These are phyloP conservation scores for Neocrepidodera transversa DNA, from an alignment of 2,888 invertebrate genomes.

Conservation along the genomic window DNA sequence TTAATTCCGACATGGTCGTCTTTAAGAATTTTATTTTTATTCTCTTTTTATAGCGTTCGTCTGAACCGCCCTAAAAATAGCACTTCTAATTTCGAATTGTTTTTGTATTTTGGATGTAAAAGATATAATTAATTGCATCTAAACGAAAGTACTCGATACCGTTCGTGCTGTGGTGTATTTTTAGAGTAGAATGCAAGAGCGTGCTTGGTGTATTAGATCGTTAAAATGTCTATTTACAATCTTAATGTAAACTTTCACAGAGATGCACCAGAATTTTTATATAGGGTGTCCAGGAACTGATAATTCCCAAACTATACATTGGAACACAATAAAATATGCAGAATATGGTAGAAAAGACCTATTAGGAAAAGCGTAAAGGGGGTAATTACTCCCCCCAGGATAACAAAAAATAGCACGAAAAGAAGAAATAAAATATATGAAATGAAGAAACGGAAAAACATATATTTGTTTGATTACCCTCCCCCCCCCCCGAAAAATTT, in stretches of 20 bases:
- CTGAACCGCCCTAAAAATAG: constrained; percentile 8
- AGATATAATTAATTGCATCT: constrained; percentile 27
- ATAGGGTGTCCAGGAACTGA: too few relatives aligned
- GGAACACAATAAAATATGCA: too few relatives aligned
- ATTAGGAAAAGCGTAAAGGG: too few relatives aligned
- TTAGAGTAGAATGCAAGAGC: constrained; percentile 19
- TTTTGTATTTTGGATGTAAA: constrained; percentile 27
- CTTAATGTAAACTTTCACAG: not conserved
- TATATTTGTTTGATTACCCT: too few relatives aligned
- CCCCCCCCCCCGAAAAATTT: too few relatives aligned
- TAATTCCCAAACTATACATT: too few relatives aligned
- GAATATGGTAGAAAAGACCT: too few relatives aligned
- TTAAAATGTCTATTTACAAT: constrained; percentile 15
- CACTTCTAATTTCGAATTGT: constrained; percentile 25
- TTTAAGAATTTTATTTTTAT: constrained; percentile 7
- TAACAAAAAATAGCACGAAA: too few relatives aligned
- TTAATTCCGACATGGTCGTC: not conserved
- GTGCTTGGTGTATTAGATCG: constrained; percentile 6
- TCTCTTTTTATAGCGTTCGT: constrained; percentile 13
- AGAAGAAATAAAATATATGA: too few relatives aligned
- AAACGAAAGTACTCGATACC: constrained; percentile 23
- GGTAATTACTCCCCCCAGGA: too few relatives aligned
- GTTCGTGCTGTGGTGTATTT: constrained; percentile 16
- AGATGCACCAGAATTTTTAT: too few relatives aligned
- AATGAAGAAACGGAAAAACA: too few relatives aligned